These are phyloP conservation scores for Bos taurus DNA, from an alignment of 2,113 vertebrate genomes.

Conservation along the genomic window ARS-UCD2.0 NC_037335.1:4170001-4170500, in stretches of 20 bases:
- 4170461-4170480: background rate
- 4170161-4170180: background rate
- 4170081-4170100: background rate
- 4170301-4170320: background rate
- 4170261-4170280: background rate
- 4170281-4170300: background rate
- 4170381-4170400: background rate
- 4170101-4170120: background rate
- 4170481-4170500: background rate
- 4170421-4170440: background rate
- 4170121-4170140: background rate
- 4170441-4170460: background rate
- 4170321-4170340: background rate
- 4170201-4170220: background rate
- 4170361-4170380: background rate
- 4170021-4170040: background rate
- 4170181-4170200: background rate
- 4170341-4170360: background rate
- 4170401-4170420: background rate
- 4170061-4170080: rapidly evolving
- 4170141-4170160: background rate
- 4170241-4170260: background rate
- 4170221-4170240: background rate
- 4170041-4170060: background rate
- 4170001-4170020: background rate